A percentile compares a stretch with the other conserved stretches of the same genome.
These are phyloP conservation scores for Volucella inanis DNA, from an alignment of 2,888 invertebrate species.

Conservation along the genomic window DNA sequence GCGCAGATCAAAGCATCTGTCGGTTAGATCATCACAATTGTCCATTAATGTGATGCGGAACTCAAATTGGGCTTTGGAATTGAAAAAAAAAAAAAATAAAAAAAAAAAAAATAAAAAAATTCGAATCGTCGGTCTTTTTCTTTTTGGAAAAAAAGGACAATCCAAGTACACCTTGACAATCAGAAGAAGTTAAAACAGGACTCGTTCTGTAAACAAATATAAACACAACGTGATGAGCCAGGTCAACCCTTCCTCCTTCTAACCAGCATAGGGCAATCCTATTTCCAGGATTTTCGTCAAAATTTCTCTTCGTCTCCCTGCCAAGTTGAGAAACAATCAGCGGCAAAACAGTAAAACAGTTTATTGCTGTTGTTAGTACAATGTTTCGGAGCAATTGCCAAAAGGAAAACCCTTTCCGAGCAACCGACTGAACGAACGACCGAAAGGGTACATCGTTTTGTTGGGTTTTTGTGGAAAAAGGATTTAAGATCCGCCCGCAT, in stretches of 20 bases:
- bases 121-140: background rate
- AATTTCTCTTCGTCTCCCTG: constrained; percentile 21
- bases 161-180: constrained; percentile 4
- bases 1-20: constrained; percentile 56
- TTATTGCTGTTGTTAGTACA: constrained; percentile 73
- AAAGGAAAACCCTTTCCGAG: constrained; percentile 59
- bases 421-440: no score
- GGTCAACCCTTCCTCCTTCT: constrained; percentile 36
- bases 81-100: background rate
- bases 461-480: constrained; percentile 70
- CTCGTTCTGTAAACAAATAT: constrained; percentile 61
- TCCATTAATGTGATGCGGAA: constrained; percentile 10
- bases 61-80: background rate
- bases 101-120: background rate
- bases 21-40: constrained; percentile 46
- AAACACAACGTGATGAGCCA: constrained; percentile 46
- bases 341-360: constrained; percentile 69
- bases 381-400: constrained; percentile 65
- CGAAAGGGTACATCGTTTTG: constrained; percentile 63
- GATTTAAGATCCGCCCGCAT: constrained; percentile 31
- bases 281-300: constrained; percentile 39
- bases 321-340: constrained; percentile 64
- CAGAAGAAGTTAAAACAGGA: constrained; percentile 34
- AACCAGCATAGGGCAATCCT: constrained; percentile 14
- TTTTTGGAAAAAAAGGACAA: background rate